phyloP scores from a whole-genome alignment of 2,797 vertebrate species.

The Alexandromys oeconomus region DNA sequence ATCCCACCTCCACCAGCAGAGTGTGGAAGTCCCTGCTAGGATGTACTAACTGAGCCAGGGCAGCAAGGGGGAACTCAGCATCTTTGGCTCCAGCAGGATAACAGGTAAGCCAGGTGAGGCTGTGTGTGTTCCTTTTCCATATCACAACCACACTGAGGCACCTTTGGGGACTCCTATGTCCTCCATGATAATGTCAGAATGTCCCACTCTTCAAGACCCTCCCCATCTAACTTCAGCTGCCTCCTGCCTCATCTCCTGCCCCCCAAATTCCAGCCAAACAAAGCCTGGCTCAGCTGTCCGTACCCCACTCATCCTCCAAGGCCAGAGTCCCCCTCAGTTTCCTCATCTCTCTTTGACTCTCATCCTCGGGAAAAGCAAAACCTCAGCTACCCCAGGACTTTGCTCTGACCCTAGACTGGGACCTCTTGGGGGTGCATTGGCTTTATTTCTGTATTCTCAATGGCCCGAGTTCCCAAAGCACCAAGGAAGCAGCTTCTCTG shows the following conservation, averaged over 20 bases:
- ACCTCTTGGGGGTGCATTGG: neutral
- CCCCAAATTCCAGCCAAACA: neutral
- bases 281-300: neutral
- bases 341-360: neutral
- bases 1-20: neutral
- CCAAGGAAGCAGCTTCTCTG: neutral
- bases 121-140: neutral
- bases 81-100: neutral
- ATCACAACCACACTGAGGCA: neutral
- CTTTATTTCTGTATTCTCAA: neutral
- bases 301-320: neutral
- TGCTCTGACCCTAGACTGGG: neutral
- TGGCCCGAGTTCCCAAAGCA: neutral
- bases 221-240: neutral
- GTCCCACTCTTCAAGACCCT: neutral
- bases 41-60: neutral
- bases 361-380: neutral
- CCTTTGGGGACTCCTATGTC: neutral
- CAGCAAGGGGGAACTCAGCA: neutral
- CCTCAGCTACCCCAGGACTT: neutral
- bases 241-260: neutral
- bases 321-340: neutral
- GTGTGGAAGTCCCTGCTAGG: neutral
- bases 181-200: neutral
- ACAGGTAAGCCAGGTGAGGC: neutral